phyloP scores from a whole-genome alignment of 2,888 invertebrate genomes.

The Ethmia dodecea region DNA sequence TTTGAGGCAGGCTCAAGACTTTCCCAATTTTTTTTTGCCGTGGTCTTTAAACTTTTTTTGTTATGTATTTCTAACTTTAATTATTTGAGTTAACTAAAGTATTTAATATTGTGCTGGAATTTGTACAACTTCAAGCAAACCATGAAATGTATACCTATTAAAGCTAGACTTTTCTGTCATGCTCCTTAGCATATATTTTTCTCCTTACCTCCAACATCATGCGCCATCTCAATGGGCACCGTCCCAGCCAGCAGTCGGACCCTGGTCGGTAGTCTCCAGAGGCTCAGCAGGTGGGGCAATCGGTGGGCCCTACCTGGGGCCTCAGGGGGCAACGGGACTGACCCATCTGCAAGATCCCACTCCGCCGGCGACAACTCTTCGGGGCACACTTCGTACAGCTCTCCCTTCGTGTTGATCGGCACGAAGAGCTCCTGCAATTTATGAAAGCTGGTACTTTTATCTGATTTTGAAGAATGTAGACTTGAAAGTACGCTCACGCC shows the following conservation, averaged over 20 bases:
- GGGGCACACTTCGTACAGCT: constrained; percentile 82
- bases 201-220: constrained; percentile 80
- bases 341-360: constrained; percentile 69
- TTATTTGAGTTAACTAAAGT: too few relatives aligned
- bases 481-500: too few relatives aligned
- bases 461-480: too few relatives aligned
- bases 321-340: constrained; percentile 57
- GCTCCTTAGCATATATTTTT: too few relatives aligned
- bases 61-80: too few relatives aligned
- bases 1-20: too few relatives aligned
- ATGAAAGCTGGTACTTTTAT: constrained; percentile 18
- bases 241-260: constrained; percentile 79
- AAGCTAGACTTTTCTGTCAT: too few relatives aligned
- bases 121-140: too few relatives aligned
- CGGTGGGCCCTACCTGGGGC: constrained; percentile 76
- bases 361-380: constrained; percentile 73
- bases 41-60: too few relatives aligned
- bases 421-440: constrained; percentile 82
- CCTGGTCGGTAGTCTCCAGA: constrained; percentile 77
- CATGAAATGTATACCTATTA: too few relatives aligned
- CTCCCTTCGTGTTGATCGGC: constrained; percentile 85
- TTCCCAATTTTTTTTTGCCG: too few relatives aligned
- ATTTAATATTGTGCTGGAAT: too few relatives aligned
- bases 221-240: constrained; percentile 77
- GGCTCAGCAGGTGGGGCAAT: constrained; percentile 74